A percentile compares a stretch with the other conserved stretches of the same genome.
Evolutionary conservation across 2,797 vertebrate species (phyloP).

Genomic region (Cephalopachus bancanus): DNA sequence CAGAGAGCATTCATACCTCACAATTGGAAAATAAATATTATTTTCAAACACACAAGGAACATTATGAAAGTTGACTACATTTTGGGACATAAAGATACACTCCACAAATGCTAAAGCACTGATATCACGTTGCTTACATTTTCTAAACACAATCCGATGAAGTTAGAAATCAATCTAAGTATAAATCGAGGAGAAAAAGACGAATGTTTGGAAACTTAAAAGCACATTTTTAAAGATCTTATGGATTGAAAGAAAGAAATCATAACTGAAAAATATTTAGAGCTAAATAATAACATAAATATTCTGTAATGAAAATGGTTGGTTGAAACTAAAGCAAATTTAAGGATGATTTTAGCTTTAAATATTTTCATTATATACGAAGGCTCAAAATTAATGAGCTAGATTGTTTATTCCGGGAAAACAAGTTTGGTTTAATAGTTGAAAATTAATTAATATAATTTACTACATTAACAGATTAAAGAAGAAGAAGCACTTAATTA

Average conservation of each 20-base stretch:
- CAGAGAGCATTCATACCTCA: not conserved
- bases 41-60: not conserved
- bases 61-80: constrained; percentile 24
- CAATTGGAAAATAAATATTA: not conserved
- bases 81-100: not conserved
- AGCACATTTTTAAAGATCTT: not conserved
- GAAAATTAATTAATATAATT: not conserved
- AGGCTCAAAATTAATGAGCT: not conserved
- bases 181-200: not conserved
- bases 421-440: not conserved
- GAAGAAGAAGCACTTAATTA: not conserved
- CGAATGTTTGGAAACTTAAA: not conserved
- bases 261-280: not conserved
- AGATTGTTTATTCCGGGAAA: constrained; percentile 5
- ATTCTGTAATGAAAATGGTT: not conserved
- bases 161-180: not conserved
- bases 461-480: not conserved
- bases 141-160: not conserved
- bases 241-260: not conserved
- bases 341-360: not conserved
- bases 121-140: not conserved
- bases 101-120: not conserved
- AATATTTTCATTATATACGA: not conserved
- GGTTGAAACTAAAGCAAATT: not conserved
- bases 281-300: constrained; percentile 2